Base-by-base conservation (phyloP, 2,113 vertebrate genomes). In the Psittacus erithacus region DNA sequence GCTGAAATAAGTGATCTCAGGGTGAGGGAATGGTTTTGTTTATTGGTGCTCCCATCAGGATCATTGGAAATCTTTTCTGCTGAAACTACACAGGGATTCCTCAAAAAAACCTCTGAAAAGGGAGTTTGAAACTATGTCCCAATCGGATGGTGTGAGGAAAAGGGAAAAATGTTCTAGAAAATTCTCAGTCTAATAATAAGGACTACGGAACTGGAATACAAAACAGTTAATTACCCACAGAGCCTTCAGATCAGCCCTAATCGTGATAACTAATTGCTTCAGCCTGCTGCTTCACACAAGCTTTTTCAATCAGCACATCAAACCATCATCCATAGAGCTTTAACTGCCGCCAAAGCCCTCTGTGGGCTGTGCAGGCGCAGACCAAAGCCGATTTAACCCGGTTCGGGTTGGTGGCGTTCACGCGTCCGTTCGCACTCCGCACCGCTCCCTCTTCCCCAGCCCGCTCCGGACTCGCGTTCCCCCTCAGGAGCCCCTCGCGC, bases 331-430 rank as follows among this genome's bases (percentile, higher is more conserved):
- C 57, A 15, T 15, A 7, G 15, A 10, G 33, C 57, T n/a, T 13
- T 59, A 33, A n/a, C 55, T n/a, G 33, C 50, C 9, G 50, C 31
- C 31, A 22, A 22, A 8, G 19, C 2, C 12, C 20, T 13, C 3
- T 5, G 1, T 1, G 5, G 22, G 19, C 55, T 13, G 19, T 22
- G 31, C 31, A 22, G 55, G 31, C 2, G 19, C 55, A 6, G 11
- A 6, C 8, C 33, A 1, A 9, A 14, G 33, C 13, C 13, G 6
- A 6, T 15, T 15, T 22, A n/a, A 23, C 13, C 20, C 33, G 6
- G 33, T 13, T 23, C 33, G 20, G 55, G 5, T 6, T 9, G 55
- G 13, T 14, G 20, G 6, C 13, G 8, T 9, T 53, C 52, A 10
- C 52, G 7, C 16, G 28, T 10, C 50, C 6, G 16, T 52, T 52